Evolutionary conservation across 2,113 vertebrate genomes (phyloP).

Genomic region (Dromiciops gliroides): DNA sequence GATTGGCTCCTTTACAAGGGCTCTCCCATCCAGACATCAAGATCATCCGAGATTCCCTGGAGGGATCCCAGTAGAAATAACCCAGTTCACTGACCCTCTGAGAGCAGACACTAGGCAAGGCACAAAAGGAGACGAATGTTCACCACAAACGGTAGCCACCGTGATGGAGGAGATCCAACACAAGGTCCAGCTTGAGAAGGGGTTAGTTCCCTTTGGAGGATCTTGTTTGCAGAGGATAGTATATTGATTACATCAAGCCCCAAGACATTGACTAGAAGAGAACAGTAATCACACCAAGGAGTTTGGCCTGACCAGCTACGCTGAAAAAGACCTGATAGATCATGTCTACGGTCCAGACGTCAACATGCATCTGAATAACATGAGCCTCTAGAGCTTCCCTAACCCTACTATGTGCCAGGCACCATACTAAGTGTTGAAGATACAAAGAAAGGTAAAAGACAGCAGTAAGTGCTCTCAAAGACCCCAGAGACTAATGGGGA

Average conservation of each 20-base stretch:
- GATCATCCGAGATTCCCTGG: neutral
- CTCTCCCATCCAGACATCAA: neutral
- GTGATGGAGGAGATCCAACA: neutral
- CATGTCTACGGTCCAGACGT: neutral
- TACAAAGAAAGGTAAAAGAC: neutral
- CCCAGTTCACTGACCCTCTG: neutral
- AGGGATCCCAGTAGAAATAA: neutral
- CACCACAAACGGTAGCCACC: neutral
- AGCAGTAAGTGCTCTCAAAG: neutral
- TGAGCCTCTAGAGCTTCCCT: neutral
- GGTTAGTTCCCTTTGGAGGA: neutral
- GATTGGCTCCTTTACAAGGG: neutral
- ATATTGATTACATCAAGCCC: neutral
- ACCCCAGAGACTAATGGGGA: neutral
- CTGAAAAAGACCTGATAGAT: neutral
- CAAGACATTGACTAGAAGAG: neutral
- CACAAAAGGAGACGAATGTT: neutral
- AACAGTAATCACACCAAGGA: neutral
- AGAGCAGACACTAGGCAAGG: neutral
- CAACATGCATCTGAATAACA: too few relatives aligned
- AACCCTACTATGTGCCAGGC: neutral
- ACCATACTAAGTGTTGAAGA: neutral
- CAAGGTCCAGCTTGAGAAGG: neutral
- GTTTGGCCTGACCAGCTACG: too few relatives aligned
- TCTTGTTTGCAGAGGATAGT: neutral